phyloP scores from a whole-genome alignment of 2,888 invertebrate genomes.

The Lagria hirta region DNA sequence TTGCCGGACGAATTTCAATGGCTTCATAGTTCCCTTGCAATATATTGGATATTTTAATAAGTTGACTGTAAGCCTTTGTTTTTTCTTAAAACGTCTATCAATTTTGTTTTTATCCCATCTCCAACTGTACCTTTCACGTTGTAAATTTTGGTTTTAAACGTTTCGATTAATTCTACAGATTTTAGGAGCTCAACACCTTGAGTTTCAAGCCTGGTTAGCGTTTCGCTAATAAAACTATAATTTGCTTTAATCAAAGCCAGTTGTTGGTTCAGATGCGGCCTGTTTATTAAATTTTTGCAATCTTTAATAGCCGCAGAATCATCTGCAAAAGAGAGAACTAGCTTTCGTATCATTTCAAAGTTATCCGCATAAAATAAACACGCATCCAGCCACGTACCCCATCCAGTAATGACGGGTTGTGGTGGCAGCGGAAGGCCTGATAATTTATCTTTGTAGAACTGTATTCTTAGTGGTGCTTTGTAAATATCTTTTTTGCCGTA shows the following conservation, averaged over 20 bases:
- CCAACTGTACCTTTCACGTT: not conserved
- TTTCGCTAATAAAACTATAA: not conserved
- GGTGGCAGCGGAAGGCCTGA: constrained; percentile 38
- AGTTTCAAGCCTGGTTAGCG: not conserved
- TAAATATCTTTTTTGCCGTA: constrained; percentile 39
- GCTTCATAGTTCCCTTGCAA: no score
- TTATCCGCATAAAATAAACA: constrained; percentile 35
- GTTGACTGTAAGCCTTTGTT: not conserved
- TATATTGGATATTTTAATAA: no score
- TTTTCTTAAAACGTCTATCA: not conserved
- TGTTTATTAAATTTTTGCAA: not conserved
- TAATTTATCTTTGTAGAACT: constrained; percentile 37
- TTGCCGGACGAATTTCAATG: no score
- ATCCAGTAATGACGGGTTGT: constrained; percentile 41
- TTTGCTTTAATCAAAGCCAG: not conserved
- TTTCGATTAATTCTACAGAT: not conserved
- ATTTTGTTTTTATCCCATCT: not conserved
- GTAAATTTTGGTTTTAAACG: not conserved
- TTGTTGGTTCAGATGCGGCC: not conserved
- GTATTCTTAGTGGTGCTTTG: no score
- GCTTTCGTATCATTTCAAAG: constrained; percentile 16
- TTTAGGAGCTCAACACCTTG: not conserved
- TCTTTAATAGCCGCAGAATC: not conserved
- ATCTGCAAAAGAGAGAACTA: not conserved
- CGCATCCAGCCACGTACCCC: constrained; percentile 37